These are phyloP conservation scores for Antheraea assamensis DNA, from an alignment of 2,888 invertebrate genomes.

Conservation along the genomic window DNA sequence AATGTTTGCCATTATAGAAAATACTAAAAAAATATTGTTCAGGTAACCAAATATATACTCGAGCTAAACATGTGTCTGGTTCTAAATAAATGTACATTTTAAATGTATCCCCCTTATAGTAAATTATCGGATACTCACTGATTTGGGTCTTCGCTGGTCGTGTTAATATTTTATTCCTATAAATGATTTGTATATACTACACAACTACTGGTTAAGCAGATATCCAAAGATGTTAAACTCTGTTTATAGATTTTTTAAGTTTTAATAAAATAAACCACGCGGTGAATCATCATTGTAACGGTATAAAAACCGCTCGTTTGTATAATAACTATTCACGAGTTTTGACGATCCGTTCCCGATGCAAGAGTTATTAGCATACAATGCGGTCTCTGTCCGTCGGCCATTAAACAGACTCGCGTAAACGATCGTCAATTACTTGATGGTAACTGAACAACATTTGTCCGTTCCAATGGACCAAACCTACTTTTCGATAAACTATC, in stretches of 20 bases:
- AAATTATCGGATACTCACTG: no score
- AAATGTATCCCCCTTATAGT: no score
- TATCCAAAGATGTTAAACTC: no score
- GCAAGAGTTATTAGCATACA: slow-evolving; percentile 9
- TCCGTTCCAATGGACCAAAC: neutral
- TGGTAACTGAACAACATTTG: slow-evolving; percentile 5
- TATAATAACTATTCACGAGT: neutral
- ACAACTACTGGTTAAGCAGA: no score
- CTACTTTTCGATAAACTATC: neutral
- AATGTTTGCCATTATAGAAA: no score
- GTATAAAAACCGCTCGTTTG: slow-evolving; percentile 1
- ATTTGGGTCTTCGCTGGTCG: no score
- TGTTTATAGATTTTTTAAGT: neutral
- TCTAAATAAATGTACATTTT: no score
- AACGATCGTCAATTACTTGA: slow-evolving; percentile 10
- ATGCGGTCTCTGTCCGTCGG: slow-evolving; percentile 8
- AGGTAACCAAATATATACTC: no score
- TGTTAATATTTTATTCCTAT: no score
- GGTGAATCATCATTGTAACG: neutral
- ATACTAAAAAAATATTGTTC: no score
- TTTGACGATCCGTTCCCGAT: neutral
- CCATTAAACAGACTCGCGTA: neutral
- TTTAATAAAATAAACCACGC: neutral
- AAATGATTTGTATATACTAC: no score
- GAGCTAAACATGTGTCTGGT: no score